Conservation (phyloP, 1,140 invertebrate genomes). For the Orius laevigatus region DNA sequence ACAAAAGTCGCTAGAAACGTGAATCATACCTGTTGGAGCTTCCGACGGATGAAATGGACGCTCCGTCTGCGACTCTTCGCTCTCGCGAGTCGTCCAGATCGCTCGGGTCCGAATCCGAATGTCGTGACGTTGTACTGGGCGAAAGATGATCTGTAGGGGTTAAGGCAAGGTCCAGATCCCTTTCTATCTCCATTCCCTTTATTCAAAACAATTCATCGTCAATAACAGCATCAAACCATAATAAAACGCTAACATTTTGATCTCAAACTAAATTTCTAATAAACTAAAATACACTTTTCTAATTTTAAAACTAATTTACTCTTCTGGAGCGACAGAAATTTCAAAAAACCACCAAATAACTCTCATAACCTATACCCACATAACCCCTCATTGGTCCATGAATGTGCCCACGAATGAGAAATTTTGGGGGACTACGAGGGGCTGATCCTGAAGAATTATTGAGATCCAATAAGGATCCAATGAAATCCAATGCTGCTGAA, state of each 20-base stretch:
- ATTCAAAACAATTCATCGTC: background rate
- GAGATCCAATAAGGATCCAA: too few species aligned
- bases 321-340: too few species aligned
- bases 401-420: too few species aligned
- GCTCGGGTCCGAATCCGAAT: constrained; percentile 85
- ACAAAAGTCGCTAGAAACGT: too few species aligned
- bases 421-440: too few species aligned
- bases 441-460: too few species aligned
- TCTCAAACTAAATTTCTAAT: background rate
- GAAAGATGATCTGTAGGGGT: constrained; percentile 73
- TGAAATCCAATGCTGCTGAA: too few species aligned
- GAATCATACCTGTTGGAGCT: constrained; percentile 53
- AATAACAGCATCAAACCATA: background rate
- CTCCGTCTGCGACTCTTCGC: constrained; percentile 48
- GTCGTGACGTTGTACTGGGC: constrained; percentile 63
- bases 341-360: too few species aligned
- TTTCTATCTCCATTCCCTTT: constrained; percentile 23
- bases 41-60: constrained; percentile 71
- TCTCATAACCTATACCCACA: too few species aligned
- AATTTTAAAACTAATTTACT: background rate
- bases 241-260: background rate
- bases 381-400: too few species aligned
- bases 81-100: constrained; percentile 48
- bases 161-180: constrained; percentile 15
- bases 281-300: background rate